phyloP scores from a whole-genome alignment of 2,888 invertebrate genomes.

The Fabriciana adippe region DNA sequence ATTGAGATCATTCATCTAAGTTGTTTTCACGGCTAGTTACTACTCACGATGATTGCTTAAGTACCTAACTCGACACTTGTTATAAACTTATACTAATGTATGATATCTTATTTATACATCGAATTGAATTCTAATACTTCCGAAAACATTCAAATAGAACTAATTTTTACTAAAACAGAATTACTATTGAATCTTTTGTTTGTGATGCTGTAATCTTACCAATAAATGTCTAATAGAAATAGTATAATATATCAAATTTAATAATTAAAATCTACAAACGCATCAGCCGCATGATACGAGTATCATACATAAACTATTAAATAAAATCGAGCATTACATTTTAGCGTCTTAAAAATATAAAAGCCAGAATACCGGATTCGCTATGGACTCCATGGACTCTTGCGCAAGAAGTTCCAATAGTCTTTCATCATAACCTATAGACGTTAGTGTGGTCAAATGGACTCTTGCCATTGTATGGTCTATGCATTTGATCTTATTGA shows the following conservation, averaged over 20 bases:
- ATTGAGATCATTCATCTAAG: constrained; percentile 62
- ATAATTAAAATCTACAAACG: not conserved
- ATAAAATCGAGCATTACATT: constrained; percentile 8
- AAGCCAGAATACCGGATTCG: not conserved
- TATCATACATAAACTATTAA: not conserved
- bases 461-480: no score
- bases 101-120: constrained; percentile 3
- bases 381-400: no score
- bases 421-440: no score
- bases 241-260: not conserved
- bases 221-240: constrained; percentile 3
- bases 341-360: constrained; percentile 12
- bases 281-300: not conserved
- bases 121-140: no score
- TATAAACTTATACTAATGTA: constrained; percentile 6
- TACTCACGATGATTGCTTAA: constrained; percentile 9
- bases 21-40: constrained; percentile 37
- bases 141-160: no score
- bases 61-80: no score
- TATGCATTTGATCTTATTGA: no score
- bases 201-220: not conserved
- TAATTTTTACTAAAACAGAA: not conserved
- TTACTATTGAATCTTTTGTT: not conserved
- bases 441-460: no score
- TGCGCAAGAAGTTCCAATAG: no score